Base-by-base conservation (phyloP, 2,797 vertebrate genomes). In the Microcaecilia unicolor region DNA sequence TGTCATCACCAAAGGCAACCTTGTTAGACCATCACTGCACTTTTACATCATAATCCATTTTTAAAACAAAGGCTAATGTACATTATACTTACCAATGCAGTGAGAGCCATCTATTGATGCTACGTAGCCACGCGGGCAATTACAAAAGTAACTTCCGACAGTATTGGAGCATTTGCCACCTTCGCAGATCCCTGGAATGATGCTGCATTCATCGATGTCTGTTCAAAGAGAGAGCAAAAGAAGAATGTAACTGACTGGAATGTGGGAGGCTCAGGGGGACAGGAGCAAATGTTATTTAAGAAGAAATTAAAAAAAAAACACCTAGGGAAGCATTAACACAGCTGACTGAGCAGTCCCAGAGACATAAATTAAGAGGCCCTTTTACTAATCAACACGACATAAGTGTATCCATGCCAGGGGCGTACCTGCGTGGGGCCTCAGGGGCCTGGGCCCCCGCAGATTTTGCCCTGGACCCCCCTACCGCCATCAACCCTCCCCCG, bases 131-230 rank as follows among this genome's bases (percentile, higher is more conserved):
- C 32, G 30, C 2, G 66, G 70, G 40, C 83, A 86, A 22, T 67
- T 21, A 22, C 81, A 86, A 31, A 74, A 73, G 33, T 78, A 85
- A 58, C 76, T 74, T 39, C 83, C 83, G 19, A 63, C 36, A 0
- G 69, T 70, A 49, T 86, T 86, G 22, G 65, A 66, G 48, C 84
- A 85, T 34, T 61, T 46, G 3, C 76, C 68, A 1, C 70, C 75
- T 24, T 77, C 64, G 50, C 84, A 86, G 36, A 75, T 47, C 28
- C 52, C 71, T 20, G 70, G 46, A 34, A 72, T 41, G 20, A 55
- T 30, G 18, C 52, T 51, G 49, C 84, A 85, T 47, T 85, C 83
- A 20, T 85, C 72, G 50, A 80, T 66, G 58, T 85, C 83, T 85
- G 51, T 4, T 19, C 10, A 44, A 29, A 55, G 39, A 37, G 30